Conservation (phyloP, 2,888 invertebrate genomes). For the Leptopilina syphax region DNA sequence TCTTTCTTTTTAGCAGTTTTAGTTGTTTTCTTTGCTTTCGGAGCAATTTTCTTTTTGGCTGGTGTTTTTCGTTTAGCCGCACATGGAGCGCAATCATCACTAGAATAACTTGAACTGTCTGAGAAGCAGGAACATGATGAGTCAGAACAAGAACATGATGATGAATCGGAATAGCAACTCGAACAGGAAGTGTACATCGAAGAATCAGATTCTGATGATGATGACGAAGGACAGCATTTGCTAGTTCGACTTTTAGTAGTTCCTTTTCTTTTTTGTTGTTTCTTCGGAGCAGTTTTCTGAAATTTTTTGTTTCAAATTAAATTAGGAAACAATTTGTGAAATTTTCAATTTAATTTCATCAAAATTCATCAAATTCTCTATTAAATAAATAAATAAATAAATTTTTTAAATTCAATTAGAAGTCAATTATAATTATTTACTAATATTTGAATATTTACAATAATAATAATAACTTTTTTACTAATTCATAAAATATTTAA, state of each 20-base stretch:
- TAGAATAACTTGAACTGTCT: background rate
- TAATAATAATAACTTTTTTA: no score
- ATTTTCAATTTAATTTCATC: no score
- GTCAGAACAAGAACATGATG: background rate
- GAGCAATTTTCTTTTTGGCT: conserved; percentile 1
- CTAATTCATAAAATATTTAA: no score
- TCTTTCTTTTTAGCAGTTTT: background rate
- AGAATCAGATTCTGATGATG: background rate
- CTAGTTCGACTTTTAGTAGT: background rate
- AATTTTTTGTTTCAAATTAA: background rate
- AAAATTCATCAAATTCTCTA: no score
- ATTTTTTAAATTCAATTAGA: no score
- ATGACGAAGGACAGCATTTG: background rate
- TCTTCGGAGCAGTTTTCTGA: background rate
- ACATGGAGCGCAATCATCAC: background rate
- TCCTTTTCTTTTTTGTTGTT: background rate
- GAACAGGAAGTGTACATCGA: background rate
- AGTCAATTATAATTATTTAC: no score
- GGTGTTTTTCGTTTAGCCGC: background rate
- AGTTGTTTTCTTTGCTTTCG: background rate
- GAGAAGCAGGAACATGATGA: background rate
- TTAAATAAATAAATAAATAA: no score
- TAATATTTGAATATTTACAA: no score
- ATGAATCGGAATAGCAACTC: background rate
- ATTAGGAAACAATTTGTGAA: no score